These are phyloP conservation scores for Cichlasoma orientale DNA, from an alignment of 2,797 vertebrate species.

Conservation along the genomic window DNA sequence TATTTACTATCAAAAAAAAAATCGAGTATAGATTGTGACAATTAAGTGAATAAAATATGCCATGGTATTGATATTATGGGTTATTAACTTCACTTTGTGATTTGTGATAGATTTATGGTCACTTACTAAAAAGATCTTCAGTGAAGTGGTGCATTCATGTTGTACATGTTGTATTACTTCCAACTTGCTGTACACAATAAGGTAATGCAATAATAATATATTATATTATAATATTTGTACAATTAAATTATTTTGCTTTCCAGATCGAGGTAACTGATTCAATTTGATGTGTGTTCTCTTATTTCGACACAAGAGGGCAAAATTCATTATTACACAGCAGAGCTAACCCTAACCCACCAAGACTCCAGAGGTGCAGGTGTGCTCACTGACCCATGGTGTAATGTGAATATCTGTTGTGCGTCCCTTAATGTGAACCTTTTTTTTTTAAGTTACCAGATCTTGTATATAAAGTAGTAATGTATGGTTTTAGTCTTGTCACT, in stretches of 20 bases:
- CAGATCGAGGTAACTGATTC: no score
- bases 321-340: background rate
- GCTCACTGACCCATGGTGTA: background rate
- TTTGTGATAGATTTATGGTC: no score
- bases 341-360: background rate
- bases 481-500: background rate
- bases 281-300: no score
- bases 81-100: background rate
- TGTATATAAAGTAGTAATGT: background rate
- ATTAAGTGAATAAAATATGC: no score
- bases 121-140: no score
- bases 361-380: background rate
- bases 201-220: no score
- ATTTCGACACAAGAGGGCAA: constrained; percentile 7
- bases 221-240: no score
- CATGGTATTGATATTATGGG: no score
- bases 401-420: constrained; percentile 9
- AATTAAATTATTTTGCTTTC: no score
- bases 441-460: background rate
- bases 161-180: no score
- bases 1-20: background rate
- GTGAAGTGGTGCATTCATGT: no score
- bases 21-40: background rate
- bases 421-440: background rate
- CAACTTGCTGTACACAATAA: no score